A percentile compares a stretch with the other conserved stretches of the same genome.
phyloP scores from a whole-genome alignment of 1,140 invertebrate species.

The Hylyphantes graminicola region DNA sequence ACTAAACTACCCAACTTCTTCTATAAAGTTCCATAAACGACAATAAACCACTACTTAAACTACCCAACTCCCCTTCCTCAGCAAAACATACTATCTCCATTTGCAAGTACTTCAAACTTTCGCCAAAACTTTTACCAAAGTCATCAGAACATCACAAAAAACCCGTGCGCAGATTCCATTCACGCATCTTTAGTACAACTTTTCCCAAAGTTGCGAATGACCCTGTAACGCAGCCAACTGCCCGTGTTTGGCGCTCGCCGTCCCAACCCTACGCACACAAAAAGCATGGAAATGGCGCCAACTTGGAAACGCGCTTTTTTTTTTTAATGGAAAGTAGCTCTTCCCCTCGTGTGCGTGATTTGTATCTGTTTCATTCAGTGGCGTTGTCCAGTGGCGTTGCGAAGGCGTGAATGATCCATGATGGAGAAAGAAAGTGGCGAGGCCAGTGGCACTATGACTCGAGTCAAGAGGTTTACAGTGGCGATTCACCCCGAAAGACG shows the following conservation, averaged over 20 bases:
- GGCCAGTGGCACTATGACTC: constrained; percentile 27
- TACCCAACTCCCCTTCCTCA: too few species aligned
- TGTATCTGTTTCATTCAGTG: constrained; percentile 2
- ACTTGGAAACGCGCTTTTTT: constrained; percentile 26
- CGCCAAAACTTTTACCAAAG: too few species aligned
- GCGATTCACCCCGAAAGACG: constrained; percentile 52
- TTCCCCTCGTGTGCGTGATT: constrained; percentile 17
- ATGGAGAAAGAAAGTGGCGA: constrained; percentile 51
- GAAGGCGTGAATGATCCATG: background rate
- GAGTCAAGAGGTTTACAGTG: constrained; percentile 52
- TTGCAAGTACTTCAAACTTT: too few species aligned
- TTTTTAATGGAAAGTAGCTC: constrained; percentile 1
- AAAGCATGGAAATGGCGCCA: constrained; percentile 45
- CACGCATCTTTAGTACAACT: background rate
- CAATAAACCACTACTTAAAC: too few species aligned
- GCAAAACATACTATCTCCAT: too few species aligned
- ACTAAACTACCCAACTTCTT: too few species aligned
- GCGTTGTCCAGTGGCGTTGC: background rate
- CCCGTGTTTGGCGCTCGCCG: background rate
- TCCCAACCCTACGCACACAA: constrained; percentile 27
- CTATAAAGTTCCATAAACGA: too few species aligned
- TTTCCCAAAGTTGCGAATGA: constrained; percentile 19
- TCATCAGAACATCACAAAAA: too few species aligned
- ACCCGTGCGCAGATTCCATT: too few species aligned
- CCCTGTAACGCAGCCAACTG: background rate